Evolutionary conservation across 2,888 invertebrate species (phyloP), one percentile per base, ranked within the genome.

Genomic region (Drosophila atripex): DNA sequence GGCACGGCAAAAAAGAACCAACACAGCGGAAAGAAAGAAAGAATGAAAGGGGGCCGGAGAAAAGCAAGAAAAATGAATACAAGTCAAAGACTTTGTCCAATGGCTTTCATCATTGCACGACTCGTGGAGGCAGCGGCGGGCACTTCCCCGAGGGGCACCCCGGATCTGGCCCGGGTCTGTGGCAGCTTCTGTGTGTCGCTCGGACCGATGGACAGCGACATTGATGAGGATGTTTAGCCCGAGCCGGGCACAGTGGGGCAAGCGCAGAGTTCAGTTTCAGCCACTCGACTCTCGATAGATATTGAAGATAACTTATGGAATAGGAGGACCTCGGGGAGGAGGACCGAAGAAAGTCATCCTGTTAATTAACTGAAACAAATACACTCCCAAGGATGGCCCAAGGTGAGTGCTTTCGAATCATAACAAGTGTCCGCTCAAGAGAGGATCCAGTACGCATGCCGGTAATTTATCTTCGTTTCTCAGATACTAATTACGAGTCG

Each of bases 81-180:
- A 84, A 84, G 88, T 84, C 84, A 84, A 84, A 84, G 88, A 84
- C 86, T 88, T 84, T 84, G 88, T 88, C 78, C 84, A 86, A 64
- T 86, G 86, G 84, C 75, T 84, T 84, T 82, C 82, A 82, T 82
- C 84, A 88, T 84, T 78, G 86, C 84, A 88, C 86, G 84, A 84
- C 86, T 88, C 80, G 80, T 78, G 64, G 79, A 63, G 12, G 49
- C 39, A n/a, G 16, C 39, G 18, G 49, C 30, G 49, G 49, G 53
- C 2, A 38, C 45, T 53, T 38, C 23, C 46, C 14, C 38, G 11
- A 9, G 38, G n/a, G 21, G 18, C 18, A 41, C 50, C 47, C 70
- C 54, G 52, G 63, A 59, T 61, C 59, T 58, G 72, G 80, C 54
- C 57, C 72, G 69, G 72, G 80, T 57, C 57, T 75, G 72, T 46